Evolutionary conservation across 2,888 invertebrate genomes (phyloP), one percentile per base, ranked within the genome.

Genomic region (Eristalis tenax): DNA sequence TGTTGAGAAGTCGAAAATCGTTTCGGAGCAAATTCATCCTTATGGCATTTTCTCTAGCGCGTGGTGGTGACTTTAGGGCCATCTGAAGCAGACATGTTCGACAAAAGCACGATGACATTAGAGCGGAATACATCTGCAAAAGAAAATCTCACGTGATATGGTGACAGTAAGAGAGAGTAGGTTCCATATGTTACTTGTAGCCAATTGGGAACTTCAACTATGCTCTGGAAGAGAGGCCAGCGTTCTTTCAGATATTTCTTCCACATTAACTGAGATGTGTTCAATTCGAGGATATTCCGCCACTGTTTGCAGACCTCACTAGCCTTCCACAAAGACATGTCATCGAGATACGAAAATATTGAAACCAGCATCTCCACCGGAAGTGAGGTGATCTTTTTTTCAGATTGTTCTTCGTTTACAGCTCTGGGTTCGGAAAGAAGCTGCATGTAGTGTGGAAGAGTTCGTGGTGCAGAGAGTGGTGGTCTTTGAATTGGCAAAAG

Each of bases 341-440:
- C 98, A 92, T 99, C 98, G 91, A 98, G 94, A 93, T 97, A 97
- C 70, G 96, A 96, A 93, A 99, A 98, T 87, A 98, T 97, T 88
- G 96, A 95, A 70, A 98, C 94, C 91, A 98, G 94, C 89, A 99
- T 97, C 95, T 94, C 90, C 89, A 94, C 91, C 63, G 91, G 93
- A 40, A 93, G 89, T 1, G 90, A 89, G 3, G 89, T 88, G 1
- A 92, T 91, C 23, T 90, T 91, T 70, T 90, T 90, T 10, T 90
- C 88, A 13, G 88, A 88, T 10, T 23, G 64, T 5, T 35, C 28
- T 87, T 90, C 91, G 22, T 90, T 89, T 22, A 91, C 90, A 4
- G 90, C 90, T 15, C 91, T 88, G 15, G 92, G 91, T 28, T 92
- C 92, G 11, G 90, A 90, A 8, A 93, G 81, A 64, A 93, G 89